phyloP scores from a whole-genome alignment of 1,140 invertebrate species.

The Drosophila lowei region DNA sequence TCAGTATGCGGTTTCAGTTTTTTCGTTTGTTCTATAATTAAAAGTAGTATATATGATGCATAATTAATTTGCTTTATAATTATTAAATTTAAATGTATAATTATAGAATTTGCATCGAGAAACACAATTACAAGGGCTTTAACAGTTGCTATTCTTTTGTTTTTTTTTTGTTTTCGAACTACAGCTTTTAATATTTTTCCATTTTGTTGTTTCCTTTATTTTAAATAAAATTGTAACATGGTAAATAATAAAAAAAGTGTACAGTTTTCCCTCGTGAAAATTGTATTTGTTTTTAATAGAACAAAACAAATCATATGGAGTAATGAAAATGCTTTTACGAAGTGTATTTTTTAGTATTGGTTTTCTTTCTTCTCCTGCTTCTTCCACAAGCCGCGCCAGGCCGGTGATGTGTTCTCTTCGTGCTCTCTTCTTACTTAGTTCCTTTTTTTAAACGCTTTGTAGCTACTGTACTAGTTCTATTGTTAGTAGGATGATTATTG shows the following conservation, averaged over 20 bases:
- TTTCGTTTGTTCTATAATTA: slow-evolving; percentile 45
- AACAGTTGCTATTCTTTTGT: slow-evolving; percentile 50
- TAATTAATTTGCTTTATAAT: slow-evolving; percentile 58
- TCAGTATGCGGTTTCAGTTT: slow-evolving; percentile 37
- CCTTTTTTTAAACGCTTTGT: slow-evolving; percentile 21
- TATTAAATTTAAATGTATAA: slow-evolving; percentile 54
- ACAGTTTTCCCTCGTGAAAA: slow-evolving; percentile 37
- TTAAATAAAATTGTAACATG: slow-evolving; percentile 74
- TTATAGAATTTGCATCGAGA: slow-evolving; percentile 66
- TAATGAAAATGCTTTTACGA: slow-evolving; percentile 59
- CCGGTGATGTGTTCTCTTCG: slow-evolving; percentile 26
- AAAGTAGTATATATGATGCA: slow-evolving; percentile 53
- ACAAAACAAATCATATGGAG: slow-evolving; percentile 47
- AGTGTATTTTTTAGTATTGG: slow-evolving; percentile 36
- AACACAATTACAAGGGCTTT: slow-evolving; percentile 49
- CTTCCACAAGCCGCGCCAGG: slow-evolving; percentile 20
- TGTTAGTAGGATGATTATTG: slow-evolving; percentile 36
- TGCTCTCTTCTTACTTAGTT: slow-evolving; percentile 9
- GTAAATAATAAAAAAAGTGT: slow-evolving; percentile 68
- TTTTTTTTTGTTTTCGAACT: slow-evolving; percentile 41
- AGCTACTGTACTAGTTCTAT: slow-evolving; percentile 19
- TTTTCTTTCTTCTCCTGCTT: slow-evolving; percentile 16
- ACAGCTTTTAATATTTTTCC: slow-evolving; percentile 48
- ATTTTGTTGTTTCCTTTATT: slow-evolving; percentile 38
- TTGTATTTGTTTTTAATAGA: slow-evolving; percentile 24